Base-by-base conservation (phyloP, 1,140 invertebrate species). In the Zaprionus nigranus region DNA sequence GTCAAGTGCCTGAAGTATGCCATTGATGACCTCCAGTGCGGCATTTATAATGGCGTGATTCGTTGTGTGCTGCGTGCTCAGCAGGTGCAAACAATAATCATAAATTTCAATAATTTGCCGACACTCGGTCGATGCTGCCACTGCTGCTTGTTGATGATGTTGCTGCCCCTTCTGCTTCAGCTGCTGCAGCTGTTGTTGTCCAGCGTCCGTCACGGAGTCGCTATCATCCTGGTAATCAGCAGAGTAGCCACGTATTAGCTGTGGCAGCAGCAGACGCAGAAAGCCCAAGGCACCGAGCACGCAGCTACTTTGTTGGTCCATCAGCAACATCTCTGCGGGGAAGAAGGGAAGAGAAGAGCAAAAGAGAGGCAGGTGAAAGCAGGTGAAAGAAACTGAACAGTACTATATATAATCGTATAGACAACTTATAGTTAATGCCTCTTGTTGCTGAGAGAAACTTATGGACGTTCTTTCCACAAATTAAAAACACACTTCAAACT, bases 21-120 rank as follows among this genome's bases (percentile, higher is more conserved):
- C 95, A 78, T 95, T 94, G 43, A 97, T 93, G 17, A 96, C 95
- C 93, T 97, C 97, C 51, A 97, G 93, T 72, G 95, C 94, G 34
- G 96, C 95, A 79, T 96, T 96, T 75, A 96, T 94, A 22, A 97
- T 94, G 93, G 96, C 96, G 93, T 97, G 96, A 93, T 96, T 96
- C 26, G 93, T 78, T 67, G 85, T 90, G 53, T 79, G 85, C 91
- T 96, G 95, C 78, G 92, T 94, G 78, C 94, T 94, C 51, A 95
- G 93, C 87, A 95, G 95, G 91, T 95, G 93, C 68, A 97, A 92
- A 90, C 96, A 95, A 68, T 96, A 92, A 93, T 97, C 96, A 92
- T 96, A 97, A 66, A 97, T 94, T 94, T 96, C 93, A 78, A 94
- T 88, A 62, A 94, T 91, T 90, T 93, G 90, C 58, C 78, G 80